These are phyloP conservation scores for Mormyrops attenuatus DNA, from an alignment of 2,797 vertebrate genomes.

Conservation along the genomic window DNA sequence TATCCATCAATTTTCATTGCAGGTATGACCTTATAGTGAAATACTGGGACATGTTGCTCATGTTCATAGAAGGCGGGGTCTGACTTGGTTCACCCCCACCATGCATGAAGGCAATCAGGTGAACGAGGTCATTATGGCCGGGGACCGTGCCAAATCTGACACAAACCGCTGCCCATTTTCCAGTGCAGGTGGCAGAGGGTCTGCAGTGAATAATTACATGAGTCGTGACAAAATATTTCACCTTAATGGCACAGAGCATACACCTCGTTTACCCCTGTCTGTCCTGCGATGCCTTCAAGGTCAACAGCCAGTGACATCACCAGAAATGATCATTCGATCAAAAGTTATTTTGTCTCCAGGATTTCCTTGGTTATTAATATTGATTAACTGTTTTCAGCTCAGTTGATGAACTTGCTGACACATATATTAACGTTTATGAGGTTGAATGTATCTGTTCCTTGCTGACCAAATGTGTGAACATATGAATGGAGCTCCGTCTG, in stretches of 20 bases:
- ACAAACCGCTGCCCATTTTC: conserved; percentile 18
- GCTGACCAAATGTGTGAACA: background rate
- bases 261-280: conserved; percentile 14
- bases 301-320: conserved; percentile 45
- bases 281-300: conserved; percentile 28
- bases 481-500: background rate
- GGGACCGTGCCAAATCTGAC: background rate
- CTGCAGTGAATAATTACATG: conserved; percentile 35
- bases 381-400: conserved; percentile 45
- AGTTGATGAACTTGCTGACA: conserved; percentile 35
- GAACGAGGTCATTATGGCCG: conserved; percentile 30
- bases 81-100: background rate
- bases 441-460: conserved; percentile 14
- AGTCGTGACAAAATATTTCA: conserved; percentile 29
- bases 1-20: background rate
- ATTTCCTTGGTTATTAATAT: conserved; percentile 40
- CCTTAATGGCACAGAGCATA: conserved; percentile 29
- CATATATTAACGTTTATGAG: conserved; percentile 28
- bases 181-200: conserved; percentile 28
- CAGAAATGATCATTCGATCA: conserved; percentile 54
- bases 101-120: conserved; percentile 24
- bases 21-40: background rate
- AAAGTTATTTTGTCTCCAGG: conserved; percentile 48
- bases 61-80: background rate
- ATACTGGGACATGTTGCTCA: background rate